Conservation (phyloP, 2,113 vertebrate genomes). For the Corythornis vintsioides region DNA sequence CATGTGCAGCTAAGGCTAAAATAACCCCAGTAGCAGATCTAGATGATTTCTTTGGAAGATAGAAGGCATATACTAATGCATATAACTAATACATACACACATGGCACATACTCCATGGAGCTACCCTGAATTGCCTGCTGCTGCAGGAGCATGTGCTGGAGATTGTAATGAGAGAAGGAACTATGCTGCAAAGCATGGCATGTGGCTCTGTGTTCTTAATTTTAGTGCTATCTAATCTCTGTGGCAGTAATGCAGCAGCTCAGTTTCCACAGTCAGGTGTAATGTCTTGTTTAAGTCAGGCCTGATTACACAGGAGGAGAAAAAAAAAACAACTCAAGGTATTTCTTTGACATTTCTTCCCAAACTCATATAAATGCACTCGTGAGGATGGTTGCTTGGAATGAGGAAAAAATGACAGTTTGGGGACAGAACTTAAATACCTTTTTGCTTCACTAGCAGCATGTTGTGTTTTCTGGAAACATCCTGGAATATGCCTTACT, state of each 20-base stretch:
- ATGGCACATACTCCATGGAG: neutral
- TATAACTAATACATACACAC: no score
- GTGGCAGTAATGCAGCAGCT: constrained; percentile 35
- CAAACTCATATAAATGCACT: neutral
- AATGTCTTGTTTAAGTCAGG: constrained; percentile 16
- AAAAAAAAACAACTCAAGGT: neutral
- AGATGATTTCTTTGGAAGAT: neutral
- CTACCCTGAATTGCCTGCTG: neutral
- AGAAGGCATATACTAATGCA: neutral
- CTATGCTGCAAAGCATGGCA: constrained; percentile 46
- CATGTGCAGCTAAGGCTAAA: neutral
- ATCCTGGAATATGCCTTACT: neutral
- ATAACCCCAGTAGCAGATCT: neutral
- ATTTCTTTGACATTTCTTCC: constrained; percentile 1
- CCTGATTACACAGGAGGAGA: neutral
- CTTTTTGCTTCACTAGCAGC: neutral
- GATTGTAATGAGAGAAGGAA: constrained; percentile 62
- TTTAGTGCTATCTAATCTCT: constrained; percentile 60
- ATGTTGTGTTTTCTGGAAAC: neutral
- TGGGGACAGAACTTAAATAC: neutral
- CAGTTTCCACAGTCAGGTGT: constrained; percentile 58
- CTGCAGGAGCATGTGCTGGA: constrained; percentile 8
- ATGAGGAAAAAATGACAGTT: neutral
- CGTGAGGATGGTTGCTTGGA: neutral
- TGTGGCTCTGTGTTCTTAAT: constrained; percentile 42